Conservation (phyloP, 2,797 vertebrate species). For the Eleutherodactylus coqui region DNA sequence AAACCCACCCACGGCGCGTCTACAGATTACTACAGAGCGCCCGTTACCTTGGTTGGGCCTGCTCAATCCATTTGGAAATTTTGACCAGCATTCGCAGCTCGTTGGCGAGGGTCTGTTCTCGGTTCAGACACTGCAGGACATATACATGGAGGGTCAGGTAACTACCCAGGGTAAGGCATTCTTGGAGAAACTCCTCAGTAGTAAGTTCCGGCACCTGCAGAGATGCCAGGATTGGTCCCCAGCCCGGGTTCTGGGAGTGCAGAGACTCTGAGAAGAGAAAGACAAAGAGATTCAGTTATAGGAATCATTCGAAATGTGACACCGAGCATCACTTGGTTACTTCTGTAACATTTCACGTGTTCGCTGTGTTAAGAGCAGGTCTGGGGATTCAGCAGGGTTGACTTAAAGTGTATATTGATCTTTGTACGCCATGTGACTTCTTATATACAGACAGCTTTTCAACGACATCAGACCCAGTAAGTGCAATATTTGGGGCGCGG, state of each 20-base stretch:
- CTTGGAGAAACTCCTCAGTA: constrained; percentile 91
- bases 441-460: too few relatives aligned
- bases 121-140: constrained; percentile 90
- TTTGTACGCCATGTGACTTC: too few relatives aligned
- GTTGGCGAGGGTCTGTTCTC: constrained; percentile 86
- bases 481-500: too few relatives aligned
- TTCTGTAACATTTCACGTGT: too few relatives aligned
- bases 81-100: constrained; percentile 87
- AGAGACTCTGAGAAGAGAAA: constrained; percentile 73
- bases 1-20: too few relatives aligned
- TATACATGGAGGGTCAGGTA: constrained; percentile 94
- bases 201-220: constrained; percentile 97
- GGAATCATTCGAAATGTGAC: too few relatives aligned
- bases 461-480: too few relatives aligned
- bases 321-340: too few relatives aligned
- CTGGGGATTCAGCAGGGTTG: too few relatives aligned
- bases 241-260: constrained; percentile 79
- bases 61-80: constrained; percentile 90
- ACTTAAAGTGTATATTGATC: too few relatives aligned
- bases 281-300: background rate
- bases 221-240: constrained; percentile 93
- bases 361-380: too few relatives aligned
- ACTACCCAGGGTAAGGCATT: constrained; percentile 90
- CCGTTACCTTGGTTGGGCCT: constrained; percentile 86
- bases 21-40: background rate